Evolutionary conservation across 2,113 vertebrate species (phyloP).

Genomic region (Calcarius ornatus): DNA sequence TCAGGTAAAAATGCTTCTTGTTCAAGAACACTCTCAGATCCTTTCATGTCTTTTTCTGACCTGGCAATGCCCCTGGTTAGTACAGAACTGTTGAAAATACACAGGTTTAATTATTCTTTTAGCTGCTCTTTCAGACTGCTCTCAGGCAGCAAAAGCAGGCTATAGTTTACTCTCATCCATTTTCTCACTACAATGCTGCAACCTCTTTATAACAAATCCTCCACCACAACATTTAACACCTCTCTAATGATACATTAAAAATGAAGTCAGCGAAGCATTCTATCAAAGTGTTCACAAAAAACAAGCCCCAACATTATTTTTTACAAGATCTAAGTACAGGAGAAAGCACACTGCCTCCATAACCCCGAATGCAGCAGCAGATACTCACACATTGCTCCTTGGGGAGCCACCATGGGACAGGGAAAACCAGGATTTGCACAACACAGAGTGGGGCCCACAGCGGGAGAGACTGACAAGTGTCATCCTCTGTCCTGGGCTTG

Average conservation of each 20-base stretch:
- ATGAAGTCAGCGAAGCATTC: neutral
- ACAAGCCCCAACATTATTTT: neutral
- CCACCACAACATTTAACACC: neutral
- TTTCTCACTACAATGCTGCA: neutral
- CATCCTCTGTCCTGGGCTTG: neutral
- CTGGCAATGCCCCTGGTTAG: neutral
- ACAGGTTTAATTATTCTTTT: neutral
- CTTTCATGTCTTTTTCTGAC: neutral
- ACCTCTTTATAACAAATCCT: neutral
- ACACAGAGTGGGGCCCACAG: neutral
- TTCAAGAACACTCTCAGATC: neutral
- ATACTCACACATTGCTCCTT: neutral
- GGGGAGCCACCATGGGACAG: neutral
- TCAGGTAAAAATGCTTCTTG: slow-evolving; percentile 1
- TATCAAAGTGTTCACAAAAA: neutral
- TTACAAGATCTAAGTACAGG: neutral
- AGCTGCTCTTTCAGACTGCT: neutral
- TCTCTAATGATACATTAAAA: neutral
- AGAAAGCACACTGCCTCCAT: neutral
- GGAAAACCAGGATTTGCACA: neutral
- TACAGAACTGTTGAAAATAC: neutral
- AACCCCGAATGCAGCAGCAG: neutral
- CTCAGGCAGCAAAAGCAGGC: neutral
- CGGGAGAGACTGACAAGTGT: accelerated
- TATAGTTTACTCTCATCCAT: neutral